Percentiles rank a stretch among this genome's conserved stretches.
Evolutionary conservation across 2,797 vertebrate genomes (phyloP).

Genomic region (Alfaro cultratus): DNA sequence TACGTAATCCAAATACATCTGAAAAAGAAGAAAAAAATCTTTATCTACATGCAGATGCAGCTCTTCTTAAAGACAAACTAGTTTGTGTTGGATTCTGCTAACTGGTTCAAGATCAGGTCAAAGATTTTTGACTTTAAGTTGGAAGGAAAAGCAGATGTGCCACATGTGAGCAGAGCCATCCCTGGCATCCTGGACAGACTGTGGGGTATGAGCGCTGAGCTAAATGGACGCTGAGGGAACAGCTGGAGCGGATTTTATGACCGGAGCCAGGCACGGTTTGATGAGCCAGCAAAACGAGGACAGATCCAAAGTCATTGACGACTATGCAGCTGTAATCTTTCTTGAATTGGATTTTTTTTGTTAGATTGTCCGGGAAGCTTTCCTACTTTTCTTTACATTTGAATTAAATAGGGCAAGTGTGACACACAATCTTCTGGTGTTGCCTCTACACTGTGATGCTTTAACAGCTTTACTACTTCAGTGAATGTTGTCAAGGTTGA

Average conservation of each 20-base stretch:
- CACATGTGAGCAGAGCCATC: not conserved
- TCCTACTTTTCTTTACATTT: not conserved
- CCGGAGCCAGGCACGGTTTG: not conserved
- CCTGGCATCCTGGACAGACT: not conserved
- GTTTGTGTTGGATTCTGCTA: not conserved
- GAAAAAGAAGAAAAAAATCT: not conserved
- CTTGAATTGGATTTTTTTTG: not conserved
- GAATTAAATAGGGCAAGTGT: not conserved
- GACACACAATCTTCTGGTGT: not conserved
- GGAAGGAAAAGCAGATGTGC: constrained; percentile 1
- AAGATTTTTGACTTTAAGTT: not conserved
- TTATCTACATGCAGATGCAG: not conserved
- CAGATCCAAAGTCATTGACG: not conserved
- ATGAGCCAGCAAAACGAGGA: not conserved
- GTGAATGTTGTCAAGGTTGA: not conserved
- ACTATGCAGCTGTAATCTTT: not conserved
- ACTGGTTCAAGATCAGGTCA: not conserved
- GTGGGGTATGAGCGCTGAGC: not conserved
- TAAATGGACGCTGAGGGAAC: not conserved
- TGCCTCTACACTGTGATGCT: not conserved
- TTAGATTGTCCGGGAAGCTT: not conserved
- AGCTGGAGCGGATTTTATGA: not conserved
- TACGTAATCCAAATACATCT: not conserved
- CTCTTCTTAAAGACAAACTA: not conserved
- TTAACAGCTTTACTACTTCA: not conserved